Evolutionary conservation across 2,888 invertebrate species (phyloP), one percentile per base, ranked within the genome.

Genomic region (Clostera curtula): DNA sequence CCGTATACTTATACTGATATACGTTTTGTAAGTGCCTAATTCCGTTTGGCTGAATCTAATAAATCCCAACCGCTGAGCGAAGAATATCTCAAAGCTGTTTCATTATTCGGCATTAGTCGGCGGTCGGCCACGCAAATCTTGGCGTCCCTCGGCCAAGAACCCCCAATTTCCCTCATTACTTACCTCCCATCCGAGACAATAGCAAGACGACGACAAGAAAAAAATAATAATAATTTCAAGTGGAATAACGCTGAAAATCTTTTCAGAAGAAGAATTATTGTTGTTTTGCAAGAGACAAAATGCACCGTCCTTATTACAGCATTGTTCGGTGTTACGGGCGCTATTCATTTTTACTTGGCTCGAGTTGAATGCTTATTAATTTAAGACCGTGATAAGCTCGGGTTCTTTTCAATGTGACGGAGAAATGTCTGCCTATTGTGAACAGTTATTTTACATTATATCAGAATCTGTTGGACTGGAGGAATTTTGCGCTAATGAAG

Each of bases 341-440:
- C 80, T 79, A 83, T 80, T 83, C 82, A 82, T 82, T 82, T 80
- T 83, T 82, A 82, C 82, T 82, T 82, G 83, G 83, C 83, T 82
- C 80, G 75, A 68, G 79, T 75, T 83, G 82, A 82, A 82, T 82
- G 71, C 83, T 82, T 83, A 83, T 82, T 82, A 83, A 83, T 83
- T 83, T 83, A 83, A 71, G 82, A 64, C 80, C 67, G 66, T 80
- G 80, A 82, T 80, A 82, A 80, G 82, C 82, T 74, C 49, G 77
- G 75, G 71, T 79, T 79, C 79, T 80, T 76, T 76, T 79, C 72
- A 79, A 80, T 77, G 73, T 65, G 68, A 58, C 60, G 67, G 73
- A 64, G 72, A 73, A 80, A 76, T 69, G 75, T 77, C 77, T 73
- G 62, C 57, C 60, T 64, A 79, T 80, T 80, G 75, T 79, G 65